Evolutionary conservation across 1,140 invertebrate species (phyloP), one percentile per base, ranked within the genome.

Genomic region (Sesamia nonagrioides): DNA sequence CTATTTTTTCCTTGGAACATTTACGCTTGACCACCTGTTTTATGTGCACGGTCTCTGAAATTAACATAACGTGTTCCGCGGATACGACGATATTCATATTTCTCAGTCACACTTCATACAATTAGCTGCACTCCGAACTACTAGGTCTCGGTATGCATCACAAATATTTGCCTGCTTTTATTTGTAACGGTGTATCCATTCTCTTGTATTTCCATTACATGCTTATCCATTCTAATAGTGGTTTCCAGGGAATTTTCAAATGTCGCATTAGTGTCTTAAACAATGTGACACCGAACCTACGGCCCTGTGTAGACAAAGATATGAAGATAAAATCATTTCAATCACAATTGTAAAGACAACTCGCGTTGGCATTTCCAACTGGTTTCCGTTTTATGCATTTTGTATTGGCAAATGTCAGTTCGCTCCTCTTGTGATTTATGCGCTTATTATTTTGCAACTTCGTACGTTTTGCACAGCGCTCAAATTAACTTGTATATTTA

Each of bases 361-460:
- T 78, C 56, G 63, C 73, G 69, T 76, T 83, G 81, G 80, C 80
- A 85, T 88, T 85, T 85, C 48, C 72, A 80, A 85, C 84, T 73
- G 80, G 81, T 84, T 88, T 84, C 82, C 71, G 80, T 83, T 84
- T 84, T 81, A 71, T 84, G 63, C 60, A 66, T 82, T 83, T 80
- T 63, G 83, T 79, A 82, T 82, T 78, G 52, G 54, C 72, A 56
- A 71, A 80, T 84, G 78, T 81, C 40, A 68, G 69, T 50, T 80
- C 18, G 21, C 61, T 68, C 45, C 17, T 80, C 37, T 66, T 60
- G 73, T 48, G 61, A 82, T 80, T 75, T 79, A 82, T 79, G 79
- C 77, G 72, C 68, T 71, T 79, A 81, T 71, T 61, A 58, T 73
- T 73, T 72, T 58, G 52, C 52, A 58, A 58, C 15, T 15, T 15